These are phyloP conservation scores for Conus canariensis DNA, from an alignment of 2,888 invertebrate genomes.

Conservation along the genomic window DNA sequence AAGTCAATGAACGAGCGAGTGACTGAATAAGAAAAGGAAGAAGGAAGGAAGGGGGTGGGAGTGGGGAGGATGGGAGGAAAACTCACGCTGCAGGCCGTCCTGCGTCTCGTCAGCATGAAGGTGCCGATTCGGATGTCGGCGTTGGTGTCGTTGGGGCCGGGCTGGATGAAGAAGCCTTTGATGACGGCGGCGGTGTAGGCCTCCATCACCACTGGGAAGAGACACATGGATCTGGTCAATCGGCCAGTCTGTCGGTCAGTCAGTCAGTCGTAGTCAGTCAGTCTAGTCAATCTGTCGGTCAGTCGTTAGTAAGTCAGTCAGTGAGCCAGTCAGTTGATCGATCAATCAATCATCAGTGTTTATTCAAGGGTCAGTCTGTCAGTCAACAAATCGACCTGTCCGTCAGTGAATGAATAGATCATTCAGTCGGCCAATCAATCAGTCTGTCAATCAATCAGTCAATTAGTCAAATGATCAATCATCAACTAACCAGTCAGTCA, in stretches of 20 bases:
- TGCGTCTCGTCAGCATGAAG: background rate
- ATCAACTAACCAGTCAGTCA: too few species aligned
- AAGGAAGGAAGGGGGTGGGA: too few species aligned
- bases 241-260: background rate
- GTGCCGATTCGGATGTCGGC: background rate
- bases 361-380: too few species aligned
- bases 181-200: background rate
- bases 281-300: background rate
- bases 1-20: too few species aligned
- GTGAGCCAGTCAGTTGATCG: background rate
- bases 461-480: background rate
- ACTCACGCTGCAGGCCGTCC: slow-evolving; percentile 9
- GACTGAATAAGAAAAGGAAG: too few species aligned
- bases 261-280: background rate
- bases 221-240: background rate
- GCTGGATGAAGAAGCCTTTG: slow-evolving; percentile 12
- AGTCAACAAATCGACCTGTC: background rate
- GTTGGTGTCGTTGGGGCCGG: background rate
- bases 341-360: background rate
- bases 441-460: background rate
- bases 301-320: background rate
- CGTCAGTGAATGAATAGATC: too few species aligned
- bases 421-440: background rate
- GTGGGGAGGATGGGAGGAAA: background rate
- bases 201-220: slow-evolving; percentile 8